phyloP scores from a whole-genome alignment of 2,888 invertebrate species.

The Formica aserva region DNA sequence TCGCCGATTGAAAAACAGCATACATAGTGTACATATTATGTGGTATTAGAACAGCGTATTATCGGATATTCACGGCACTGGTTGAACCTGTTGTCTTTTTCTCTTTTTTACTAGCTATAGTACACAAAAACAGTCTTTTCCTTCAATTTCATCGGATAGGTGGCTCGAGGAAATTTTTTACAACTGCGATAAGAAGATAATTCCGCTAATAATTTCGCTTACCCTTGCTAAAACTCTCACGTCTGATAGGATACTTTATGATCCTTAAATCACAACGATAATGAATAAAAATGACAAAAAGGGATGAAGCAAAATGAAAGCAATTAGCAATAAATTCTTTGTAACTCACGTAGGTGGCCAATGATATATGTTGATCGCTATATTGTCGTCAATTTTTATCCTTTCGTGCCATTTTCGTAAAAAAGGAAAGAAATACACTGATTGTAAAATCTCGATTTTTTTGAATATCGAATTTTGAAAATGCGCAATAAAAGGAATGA shows the following conservation, averaged over 20 bases:
- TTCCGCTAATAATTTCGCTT: constrained; percentile 8
- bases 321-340: constrained; percentile 26
- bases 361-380: background rate
- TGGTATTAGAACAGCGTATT: background rate
- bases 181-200: background rate
- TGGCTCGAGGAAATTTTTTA: constrained; percentile 29
- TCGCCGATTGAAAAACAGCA: constrained; percentile 11
- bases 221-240: background rate
- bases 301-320: background rate
- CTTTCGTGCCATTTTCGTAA: constrained; percentile 1
- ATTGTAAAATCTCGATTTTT: background rate
- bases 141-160: constrained; percentile 3
- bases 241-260: constrained; percentile 17
- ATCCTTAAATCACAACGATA: background rate
- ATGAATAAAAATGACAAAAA: background rate
- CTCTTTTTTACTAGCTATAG: constrained; percentile 14
- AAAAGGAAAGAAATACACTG: background rate
- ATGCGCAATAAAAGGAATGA: background rate
- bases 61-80: constrained; percentile 47
- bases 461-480: constrained; percentile 5
- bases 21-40: background rate
- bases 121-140: constrained; percentile 11
- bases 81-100: background rate
- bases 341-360: background rate
- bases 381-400: background rate